Evolutionary conservation across 2,797 vertebrate genomes (phyloP), one percentile per base, ranked within the genome.

Genomic region (Bufotes viridis): DNA sequence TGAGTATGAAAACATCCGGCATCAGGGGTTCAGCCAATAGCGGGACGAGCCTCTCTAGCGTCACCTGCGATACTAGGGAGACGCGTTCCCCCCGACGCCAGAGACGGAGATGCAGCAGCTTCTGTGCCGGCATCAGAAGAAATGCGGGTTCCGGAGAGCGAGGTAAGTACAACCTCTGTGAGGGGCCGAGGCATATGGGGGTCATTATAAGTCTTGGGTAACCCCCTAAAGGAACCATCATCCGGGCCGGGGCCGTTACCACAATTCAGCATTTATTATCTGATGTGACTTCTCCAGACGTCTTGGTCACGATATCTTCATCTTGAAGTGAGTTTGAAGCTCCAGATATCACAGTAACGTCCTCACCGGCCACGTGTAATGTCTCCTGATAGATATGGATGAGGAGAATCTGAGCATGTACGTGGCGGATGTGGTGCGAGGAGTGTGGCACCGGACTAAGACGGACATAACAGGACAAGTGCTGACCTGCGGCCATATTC

Each of bases 371-470:
- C n/a, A 20, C 7, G 55, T 63, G 9, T 61, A 2, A 22, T 15
- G 20, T 76, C 49, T 8, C 29, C 78, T 75, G 14, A 26, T 75
- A 88, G 87, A 88, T 42, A 88, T 88, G 87, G 87, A 88, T 8
- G 53, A 60, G 65, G 81, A 79, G 12, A 80, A 18, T 42, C 87
- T 88, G 53, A 70, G 75, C 29, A 7, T 1, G 7, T 88, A 84
- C 18, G 65, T 88, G 2, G 8, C 3, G 0, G 60, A 82, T 18
- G 81, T 78, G 26, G 72, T 87, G 18, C 55, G 13, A 3, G 81
- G 81, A n/a, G 61, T 75, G 2, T n/a, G 72, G 12, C 49, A 69
- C 13, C 81, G 72, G 12, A 69, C 24, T 4, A 78, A 78, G 53
- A 69, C 9, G 0, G 22, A 78, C 29, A 7, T 0, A 11, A 26